Evolutionary conservation across 2,888 invertebrate species (phyloP), one percentile per base, ranked within the genome.

Genomic region (Auanema freiburgensis): DNA sequence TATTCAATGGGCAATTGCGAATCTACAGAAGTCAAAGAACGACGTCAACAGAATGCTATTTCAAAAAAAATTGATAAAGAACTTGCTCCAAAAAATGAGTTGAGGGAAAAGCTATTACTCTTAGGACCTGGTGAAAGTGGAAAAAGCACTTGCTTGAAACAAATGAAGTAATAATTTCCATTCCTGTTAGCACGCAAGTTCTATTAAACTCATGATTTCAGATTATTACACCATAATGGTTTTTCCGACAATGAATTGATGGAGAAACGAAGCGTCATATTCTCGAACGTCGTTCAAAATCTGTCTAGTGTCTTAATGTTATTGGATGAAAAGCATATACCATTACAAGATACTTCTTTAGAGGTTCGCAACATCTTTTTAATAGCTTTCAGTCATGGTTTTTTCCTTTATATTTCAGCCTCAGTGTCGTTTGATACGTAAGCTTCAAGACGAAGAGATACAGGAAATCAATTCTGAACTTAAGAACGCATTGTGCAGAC

Each of bases 51-150:
- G 42, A 57, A 25, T 2, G 16, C 21, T 12, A 42, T 50, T 21
- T 57, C 56, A n/a, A 62, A 57, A 50, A 56, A 43, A 53, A 8
- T 62, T 21, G 62, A 62, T 18, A 62, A 62, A 56, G 57, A 62
- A 23, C 42, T 62, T 10, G 44, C 51, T 16, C 56, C 56, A 8
- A 62, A 56, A 21, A 57, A 50, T 50, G 62, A 62, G 41, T 50
- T 62, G 57, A 49, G 51, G n/a, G 41, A 53, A 54, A 64, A 64
- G 21, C 49, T 59, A 33, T 43, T 64, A 11, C 50, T 65, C 52
- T 65, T 50, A 58, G 79, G 80, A 21, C 80, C 80, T 1, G 80
- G 76, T 23, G 79, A 80, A 59, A 76, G 76, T 57, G 80, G 80
- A 52, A 80, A 80, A 55, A 74, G 74, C 63, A 80, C 80, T 18